Evolutionary conservation across 2,113 vertebrate species (phyloP).

Genomic region (Morone chrysops): DNA sequence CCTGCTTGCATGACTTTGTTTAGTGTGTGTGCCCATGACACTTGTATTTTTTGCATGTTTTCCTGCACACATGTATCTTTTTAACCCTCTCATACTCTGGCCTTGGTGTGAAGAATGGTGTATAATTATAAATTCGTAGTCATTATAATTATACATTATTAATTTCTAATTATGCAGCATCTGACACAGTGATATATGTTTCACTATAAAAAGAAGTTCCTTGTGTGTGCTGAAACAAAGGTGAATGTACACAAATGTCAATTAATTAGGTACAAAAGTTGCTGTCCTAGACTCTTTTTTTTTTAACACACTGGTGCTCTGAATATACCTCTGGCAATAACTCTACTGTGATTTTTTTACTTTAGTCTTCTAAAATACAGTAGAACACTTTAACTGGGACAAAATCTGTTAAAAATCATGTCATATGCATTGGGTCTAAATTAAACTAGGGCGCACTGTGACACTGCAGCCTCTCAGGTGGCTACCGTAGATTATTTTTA

Average conservation of each 20-base stretch:
- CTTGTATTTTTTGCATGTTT: background rate
- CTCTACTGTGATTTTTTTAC: conserved; percentile 8
- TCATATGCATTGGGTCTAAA: conserved; percentile 72
- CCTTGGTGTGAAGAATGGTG: background rate
- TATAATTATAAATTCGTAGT: conserved; percentile 40
- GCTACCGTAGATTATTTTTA: conserved; percentile 85
- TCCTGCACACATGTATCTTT: conserved; percentile 2
- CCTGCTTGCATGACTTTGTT: background rate
- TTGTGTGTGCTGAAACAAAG: conserved; percentile 41
- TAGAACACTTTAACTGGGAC: conserved; percentile 73
- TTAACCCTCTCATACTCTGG: conserved; percentile 15
- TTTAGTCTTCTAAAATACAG: conserved; percentile 60
- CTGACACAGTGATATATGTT: conserved; percentile 61
- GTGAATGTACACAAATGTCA: conserved; percentile 56
- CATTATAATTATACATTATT: conserved; percentile 61
- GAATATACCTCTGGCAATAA: conserved; percentile 33
- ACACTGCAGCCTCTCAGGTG: conserved; percentile 86
- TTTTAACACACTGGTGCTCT: background rate
- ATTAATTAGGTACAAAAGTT: conserved; percentile 25
- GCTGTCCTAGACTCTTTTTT: conserved; percentile 37
- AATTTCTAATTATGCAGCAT: conserved; percentile 57
- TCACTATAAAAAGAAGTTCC: conserved; percentile 53
- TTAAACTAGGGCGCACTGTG: conserved; percentile 86
- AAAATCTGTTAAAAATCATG: conserved; percentile 71
- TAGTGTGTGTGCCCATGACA: background rate